phyloP scores from a whole-genome alignment of 2,888 invertebrate genomes.

The Notodromas monacha region DNA sequence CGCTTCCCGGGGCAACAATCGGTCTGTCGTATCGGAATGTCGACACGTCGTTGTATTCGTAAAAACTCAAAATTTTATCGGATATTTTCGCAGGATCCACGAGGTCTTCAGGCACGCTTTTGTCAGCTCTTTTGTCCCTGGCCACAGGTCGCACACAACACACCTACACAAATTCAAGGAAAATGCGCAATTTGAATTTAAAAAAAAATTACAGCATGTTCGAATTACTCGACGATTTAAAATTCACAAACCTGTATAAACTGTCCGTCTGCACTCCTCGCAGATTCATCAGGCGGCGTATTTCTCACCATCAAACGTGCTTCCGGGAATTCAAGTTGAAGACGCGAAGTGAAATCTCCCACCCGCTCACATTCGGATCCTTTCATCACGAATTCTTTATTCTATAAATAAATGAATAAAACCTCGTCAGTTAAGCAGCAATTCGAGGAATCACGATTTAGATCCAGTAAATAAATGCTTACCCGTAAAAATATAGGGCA shows the following conservation, averaged over 20 bases:
- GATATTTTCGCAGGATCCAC: constrained; percentile 30
- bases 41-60: constrained; percentile 60
- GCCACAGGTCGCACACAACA: constrained; percentile 70
- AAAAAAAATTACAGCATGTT: too few relatives aligned
- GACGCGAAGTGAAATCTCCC: constrained; percentile 62
- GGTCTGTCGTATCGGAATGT: constrained; percentile 68
- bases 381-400: constrained; percentile 75
- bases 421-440: constrained; percentile 2
- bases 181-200: too few relatives aligned
- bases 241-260: too few relatives aligned
- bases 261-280: constrained; percentile 45
- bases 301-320: constrained; percentile 76
- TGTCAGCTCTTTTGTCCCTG: constrained; percentile 20
- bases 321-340: constrained; percentile 72
- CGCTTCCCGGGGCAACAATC: constrained; percentile 42
- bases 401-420: constrained; percentile 22
- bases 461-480: too few relatives aligned
- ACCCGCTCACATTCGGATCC: constrained; percentile 81
- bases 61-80: constrained; percentile 54
- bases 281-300: constrained; percentile 53
- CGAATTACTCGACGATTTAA: too few relatives aligned
- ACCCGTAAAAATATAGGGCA: constrained; percentile 81
- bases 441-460: background rate
- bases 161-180: constrained; percentile 64
- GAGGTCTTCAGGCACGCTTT: too few relatives aligned